phyloP scores from a whole-genome alignment of 2,113 vertebrate species.

The Fregetta grallaria region DNA sequence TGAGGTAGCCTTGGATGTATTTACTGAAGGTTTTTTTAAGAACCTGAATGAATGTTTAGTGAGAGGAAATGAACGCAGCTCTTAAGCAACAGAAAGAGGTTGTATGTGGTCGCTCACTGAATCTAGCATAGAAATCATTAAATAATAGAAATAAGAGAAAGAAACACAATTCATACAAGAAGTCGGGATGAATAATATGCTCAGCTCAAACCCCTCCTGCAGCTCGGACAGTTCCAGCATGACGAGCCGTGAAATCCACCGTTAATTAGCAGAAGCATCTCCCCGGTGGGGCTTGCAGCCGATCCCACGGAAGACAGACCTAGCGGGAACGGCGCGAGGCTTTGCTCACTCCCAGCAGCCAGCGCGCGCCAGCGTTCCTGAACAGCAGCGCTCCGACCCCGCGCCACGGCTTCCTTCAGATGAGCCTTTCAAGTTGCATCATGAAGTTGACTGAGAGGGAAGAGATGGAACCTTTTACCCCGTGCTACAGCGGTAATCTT shows the following conservation, averaged over 20 bases:
- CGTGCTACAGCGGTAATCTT: neutral
- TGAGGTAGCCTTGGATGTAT: neutral
- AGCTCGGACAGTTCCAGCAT: neutral
- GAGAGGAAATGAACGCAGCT: neutral
- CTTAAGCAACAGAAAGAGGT: no score
- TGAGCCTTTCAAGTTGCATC: neutral
- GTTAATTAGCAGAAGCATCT: neutral
- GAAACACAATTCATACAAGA: neutral
- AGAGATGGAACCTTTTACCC: neutral
- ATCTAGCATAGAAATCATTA: neutral
- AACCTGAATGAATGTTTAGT: neutral
- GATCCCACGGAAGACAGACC: fast-evolving
- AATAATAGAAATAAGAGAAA: neutral
- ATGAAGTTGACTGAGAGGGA: neutral
- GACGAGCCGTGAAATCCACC: neutral
- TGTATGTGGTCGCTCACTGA: fast-evolving
- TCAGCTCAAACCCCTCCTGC: neutral
- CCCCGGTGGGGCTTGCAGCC: neutral
- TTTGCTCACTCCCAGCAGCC: neutral
- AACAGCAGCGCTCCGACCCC: neutral
- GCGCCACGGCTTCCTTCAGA: neutral
- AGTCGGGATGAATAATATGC: neutral
- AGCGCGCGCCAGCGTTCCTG: neutral
- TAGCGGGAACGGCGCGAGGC: neutral
- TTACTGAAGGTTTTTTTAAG: neutral